Evolutionary conservation across 2,113 vertebrate genomes (phyloP), one percentile per base, ranked within the genome.

Genomic region (Gambusia holbrooki): DNA sequence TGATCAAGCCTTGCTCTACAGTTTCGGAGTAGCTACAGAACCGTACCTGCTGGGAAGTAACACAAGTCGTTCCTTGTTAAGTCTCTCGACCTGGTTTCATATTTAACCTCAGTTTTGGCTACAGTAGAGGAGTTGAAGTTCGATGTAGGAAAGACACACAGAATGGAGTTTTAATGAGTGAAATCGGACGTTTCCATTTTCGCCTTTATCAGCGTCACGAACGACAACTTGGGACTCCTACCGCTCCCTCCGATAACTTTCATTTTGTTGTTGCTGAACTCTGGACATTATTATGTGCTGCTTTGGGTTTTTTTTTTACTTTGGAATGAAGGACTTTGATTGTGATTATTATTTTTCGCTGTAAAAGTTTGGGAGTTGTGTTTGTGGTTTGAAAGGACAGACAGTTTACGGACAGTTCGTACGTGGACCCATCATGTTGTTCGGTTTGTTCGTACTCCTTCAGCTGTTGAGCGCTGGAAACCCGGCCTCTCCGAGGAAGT

Each of bases 361-460:
- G 17, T 19, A 1, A 48, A 6, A 0, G 14, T 7, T 48, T 19
- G 19, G 17, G 45, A 48, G 45, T 0, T 19, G 42, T 14, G 14
- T 5, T 48, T 48, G 45, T 9, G 25, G 51, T 58, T n/a, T 10
- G 17, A n/a, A 58, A 58, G 51, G 17, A 11, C 51, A n/a, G 7
- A 19, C 17, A 54, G 42, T 83, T 75, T 60, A 78, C 74, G 77
- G 35, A 70, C 70, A 71, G 33, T 29, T 63, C 66, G 73, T 92
- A 94, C 94, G 87, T 91, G 84, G 85, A 54, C 2, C 81, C 84
- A 70, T 83, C 89, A 96, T 98, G 96, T 77, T 95, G 66, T 74
- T 89, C 6, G 0, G 87, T 61, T 54, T 95, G 84, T 28, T 95
- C 1, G 6, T 96, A 14, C 84, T 98, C 88, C 93, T 92, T 68